Conservation (phyloP, 2,888 invertebrate species). For the Nematopogon swammerdamellus region DNA sequence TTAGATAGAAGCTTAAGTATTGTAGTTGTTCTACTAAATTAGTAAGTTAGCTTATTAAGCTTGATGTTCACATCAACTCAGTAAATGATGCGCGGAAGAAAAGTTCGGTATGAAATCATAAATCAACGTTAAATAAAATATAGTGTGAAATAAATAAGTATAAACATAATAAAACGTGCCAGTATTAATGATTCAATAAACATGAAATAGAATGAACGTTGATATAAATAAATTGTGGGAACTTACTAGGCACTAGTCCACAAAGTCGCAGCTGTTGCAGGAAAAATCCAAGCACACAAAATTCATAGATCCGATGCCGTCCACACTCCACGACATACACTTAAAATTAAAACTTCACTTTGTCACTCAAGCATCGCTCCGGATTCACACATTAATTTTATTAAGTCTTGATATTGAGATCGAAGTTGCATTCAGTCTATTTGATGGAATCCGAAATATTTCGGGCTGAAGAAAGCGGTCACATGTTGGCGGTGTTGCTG, state of each 20-base stretch:
- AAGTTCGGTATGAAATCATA: too few relatives aligned
- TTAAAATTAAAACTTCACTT: background rate
- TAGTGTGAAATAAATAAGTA: too few relatives aligned
- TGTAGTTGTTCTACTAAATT: too few relatives aligned
- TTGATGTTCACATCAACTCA: too few relatives aligned
- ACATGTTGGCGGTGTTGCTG: constrained; percentile 20
- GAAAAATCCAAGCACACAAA: background rate
- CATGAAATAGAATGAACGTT: too few relatives aligned
- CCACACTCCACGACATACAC: background rate
- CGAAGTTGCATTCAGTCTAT: constrained; percentile 52
- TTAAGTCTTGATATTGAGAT: constrained; percentile 53
- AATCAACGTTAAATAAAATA: too few relatives aligned
- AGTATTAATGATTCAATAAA: too few relatives aligned
- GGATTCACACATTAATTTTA: constrained; percentile 10
- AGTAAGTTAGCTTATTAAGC: too few relatives aligned
- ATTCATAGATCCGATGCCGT: background rate
- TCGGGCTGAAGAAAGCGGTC: background rate
- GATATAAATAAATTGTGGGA: too few relatives aligned
- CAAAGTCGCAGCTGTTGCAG: background rate
- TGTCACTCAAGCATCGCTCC: background rate
- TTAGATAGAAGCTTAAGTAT: too few relatives aligned
- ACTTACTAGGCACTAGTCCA: background rate
- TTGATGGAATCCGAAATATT: constrained; percentile 15
- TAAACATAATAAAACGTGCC: too few relatives aligned
- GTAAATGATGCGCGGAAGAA: too few relatives aligned